Percentiles rank a stretch among this genome's conserved stretches.
Evolutionary conservation across 2,113 vertebrate genomes (phyloP).

Genomic region (Leucopsar rothschildi): DNA sequence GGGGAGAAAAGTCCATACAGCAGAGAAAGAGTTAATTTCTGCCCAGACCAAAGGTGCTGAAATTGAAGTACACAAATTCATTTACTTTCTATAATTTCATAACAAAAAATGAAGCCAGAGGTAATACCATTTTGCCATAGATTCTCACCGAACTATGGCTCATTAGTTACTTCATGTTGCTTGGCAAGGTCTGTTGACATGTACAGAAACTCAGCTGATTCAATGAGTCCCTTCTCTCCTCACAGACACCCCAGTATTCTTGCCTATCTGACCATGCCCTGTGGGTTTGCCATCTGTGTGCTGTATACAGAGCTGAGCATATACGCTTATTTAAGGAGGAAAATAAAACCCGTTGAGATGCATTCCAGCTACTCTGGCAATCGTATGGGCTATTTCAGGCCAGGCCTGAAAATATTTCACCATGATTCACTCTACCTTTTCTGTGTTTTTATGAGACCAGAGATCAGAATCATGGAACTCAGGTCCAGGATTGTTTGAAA

Average conservation of each 20-base stretch:
- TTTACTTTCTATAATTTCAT: not conserved
- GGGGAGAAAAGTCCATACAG: not conserved
- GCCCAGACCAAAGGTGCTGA: not conserved
- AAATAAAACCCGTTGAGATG: not conserved
- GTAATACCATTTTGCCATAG: not conserved
- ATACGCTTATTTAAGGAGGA: not conserved
- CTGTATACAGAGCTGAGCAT: not conserved
- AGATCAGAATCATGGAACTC: not conserved
- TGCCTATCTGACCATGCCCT: conserved; percentile 2
- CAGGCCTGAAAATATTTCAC: not conserved
- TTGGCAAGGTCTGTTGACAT: conserved; percentile 17
- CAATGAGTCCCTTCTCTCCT: conserved; percentile 8
- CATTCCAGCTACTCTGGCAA: not conserved
- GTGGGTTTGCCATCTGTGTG: not conserved
- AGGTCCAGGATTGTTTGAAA: not conserved
- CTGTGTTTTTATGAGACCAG: not conserved
- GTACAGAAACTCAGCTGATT: not conserved
- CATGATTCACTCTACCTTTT: not conserved
- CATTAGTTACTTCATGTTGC: conserved; percentile 13
- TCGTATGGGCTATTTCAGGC: not conserved
- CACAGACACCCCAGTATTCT: conserved; percentile 10
- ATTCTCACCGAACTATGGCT: conserved; percentile 6
- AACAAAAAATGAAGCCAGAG: not conserved
- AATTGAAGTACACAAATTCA: not conserved
- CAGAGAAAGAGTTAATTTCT: not conserved